Percentiles rank a stretch among this genome's conserved stretches.
Evolutionary conservation across 2,888 invertebrate genomes (phyloP).

Genomic region (Spodoptera picta): DNA sequence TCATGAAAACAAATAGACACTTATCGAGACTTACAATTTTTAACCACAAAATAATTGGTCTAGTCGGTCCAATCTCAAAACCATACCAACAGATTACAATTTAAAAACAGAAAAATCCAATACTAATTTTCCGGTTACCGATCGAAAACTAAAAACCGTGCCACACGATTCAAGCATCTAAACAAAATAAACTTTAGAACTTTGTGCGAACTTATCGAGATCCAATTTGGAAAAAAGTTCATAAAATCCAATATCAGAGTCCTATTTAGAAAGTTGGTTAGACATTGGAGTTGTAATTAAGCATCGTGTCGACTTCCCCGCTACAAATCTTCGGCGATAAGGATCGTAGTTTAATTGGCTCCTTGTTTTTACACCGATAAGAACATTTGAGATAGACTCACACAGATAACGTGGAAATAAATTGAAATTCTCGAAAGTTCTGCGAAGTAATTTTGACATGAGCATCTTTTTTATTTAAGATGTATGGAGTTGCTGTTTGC

Average conservation of each 20-base stretch:
- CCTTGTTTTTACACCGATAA: conserved; percentile 58
- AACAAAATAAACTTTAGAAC: conserved; percentile 18
- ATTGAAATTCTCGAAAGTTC: conserved; percentile 1
- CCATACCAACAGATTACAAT: conserved; percentile 1
- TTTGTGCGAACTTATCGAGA: conserved; percentile 5
- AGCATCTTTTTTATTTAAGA: too few species aligned
- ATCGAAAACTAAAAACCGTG: conserved; percentile 8
- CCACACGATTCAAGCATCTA: conserved; percentile 19
- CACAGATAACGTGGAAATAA: conserved; percentile 18
- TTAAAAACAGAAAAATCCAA: conserved; percentile 4
- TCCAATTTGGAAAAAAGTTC: conserved; percentile 34
- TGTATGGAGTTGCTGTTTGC: too few species aligned
- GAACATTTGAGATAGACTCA: conserved; percentile 35
- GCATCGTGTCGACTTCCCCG: conserved; percentile 35
- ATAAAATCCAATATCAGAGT: conserved; percentile 40
- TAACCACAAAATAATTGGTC: not conserved
- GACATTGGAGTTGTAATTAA: conserved; percentile 48
- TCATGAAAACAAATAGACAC: too few species aligned
- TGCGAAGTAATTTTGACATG: too few species aligned
- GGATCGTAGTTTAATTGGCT: conserved; percentile 60
- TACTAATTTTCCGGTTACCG: conserved; percentile 11
- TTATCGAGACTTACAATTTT: too few species aligned
- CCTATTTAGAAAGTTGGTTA: conserved; percentile 48
- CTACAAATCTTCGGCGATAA: conserved; percentile 60
- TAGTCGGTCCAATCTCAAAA: conserved; percentile 4